Conservation (phyloP, 2,888 invertebrate species). For the Ophion costatus region DNA sequence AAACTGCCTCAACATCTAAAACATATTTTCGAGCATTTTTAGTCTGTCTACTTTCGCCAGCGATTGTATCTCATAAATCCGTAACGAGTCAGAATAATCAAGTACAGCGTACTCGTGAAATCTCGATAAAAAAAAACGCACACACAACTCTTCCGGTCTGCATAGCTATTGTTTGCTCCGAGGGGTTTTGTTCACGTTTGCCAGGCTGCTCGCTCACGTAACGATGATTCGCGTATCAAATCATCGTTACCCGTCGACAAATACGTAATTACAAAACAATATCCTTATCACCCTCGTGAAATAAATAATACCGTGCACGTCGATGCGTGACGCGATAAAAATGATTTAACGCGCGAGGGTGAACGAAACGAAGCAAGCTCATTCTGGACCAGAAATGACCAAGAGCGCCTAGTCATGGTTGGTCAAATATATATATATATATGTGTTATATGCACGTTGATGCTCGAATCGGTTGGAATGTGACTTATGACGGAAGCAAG, state of each 20-base stretch:
- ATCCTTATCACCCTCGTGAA: neutral
- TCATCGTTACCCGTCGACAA: conserved; percentile 33
- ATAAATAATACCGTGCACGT: conserved; percentile 1
- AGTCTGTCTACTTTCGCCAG: no score
- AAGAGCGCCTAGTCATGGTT: conserved; percentile 33
- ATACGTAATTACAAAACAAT: conserved; percentile 5
- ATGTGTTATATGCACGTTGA: neutral
- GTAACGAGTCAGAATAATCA: neutral
- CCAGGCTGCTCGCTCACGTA: no score
- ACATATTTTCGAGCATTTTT: no score
- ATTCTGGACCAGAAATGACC: conserved; percentile 20
- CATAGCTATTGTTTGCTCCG: no score
- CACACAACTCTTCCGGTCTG: neutral
- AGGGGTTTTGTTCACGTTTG: no score
- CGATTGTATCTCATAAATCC: neutral
- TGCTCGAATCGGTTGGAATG: conserved; percentile 27
- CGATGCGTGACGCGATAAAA: neutral
- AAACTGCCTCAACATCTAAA: no score
- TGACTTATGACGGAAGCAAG: conserved; percentile 25
- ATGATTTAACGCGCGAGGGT: conserved; percentile 1
- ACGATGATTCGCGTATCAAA: conserved; percentile 6
- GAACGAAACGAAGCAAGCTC: conserved; percentile 53
- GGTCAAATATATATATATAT: conserved; percentile 1
- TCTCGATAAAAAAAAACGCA: neutral
- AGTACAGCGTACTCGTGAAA: neutral